These are phyloP conservation scores for Drosophila greeni DNA, from an alignment of 2,888 invertebrate species.

Conservation along the genomic window DNA sequence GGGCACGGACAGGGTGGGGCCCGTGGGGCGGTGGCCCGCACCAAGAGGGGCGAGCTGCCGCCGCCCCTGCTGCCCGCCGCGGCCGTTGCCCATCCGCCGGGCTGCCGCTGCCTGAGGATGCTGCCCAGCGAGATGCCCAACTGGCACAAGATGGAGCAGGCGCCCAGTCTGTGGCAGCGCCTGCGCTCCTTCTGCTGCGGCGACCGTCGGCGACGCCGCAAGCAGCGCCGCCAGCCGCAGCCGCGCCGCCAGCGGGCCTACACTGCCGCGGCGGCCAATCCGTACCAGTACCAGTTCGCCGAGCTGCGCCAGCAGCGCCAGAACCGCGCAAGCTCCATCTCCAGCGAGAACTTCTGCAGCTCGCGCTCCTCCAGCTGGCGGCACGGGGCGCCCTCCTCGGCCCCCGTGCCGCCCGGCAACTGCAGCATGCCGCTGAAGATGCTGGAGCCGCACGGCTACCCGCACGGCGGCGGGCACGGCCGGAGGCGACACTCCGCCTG, in stretches of 20 bases:
- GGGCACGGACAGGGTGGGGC: constrained; percentile 42
- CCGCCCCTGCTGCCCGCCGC: constrained; percentile 80
- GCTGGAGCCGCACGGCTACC: constrained; percentile 80
- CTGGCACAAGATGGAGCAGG: constrained; percentile 74
- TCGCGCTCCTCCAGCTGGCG: constrained; percentile 93
- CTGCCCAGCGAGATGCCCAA: constrained; percentile 78
- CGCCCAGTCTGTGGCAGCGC: constrained; percentile 74
- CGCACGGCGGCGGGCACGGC: constrained; percentile 58
- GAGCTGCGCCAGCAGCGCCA: constrained; percentile 86
- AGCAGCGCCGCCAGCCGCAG: constrained; percentile 60
- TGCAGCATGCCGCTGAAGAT: constrained; percentile 87
- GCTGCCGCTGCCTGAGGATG: constrained; percentile 80
- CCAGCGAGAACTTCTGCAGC: constrained; percentile 94
- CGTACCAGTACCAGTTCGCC: constrained; percentile 87
- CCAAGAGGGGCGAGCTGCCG: constrained; percentile 87
- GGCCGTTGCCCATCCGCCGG: constrained; percentile 77
- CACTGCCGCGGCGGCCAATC: constrained; percentile 81
- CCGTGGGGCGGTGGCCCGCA: constrained; percentile 87
- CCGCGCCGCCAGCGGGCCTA: constrained; percentile 67
- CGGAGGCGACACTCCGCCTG: constrained; percentile 91
- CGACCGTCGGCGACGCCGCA: constrained; percentile 47
- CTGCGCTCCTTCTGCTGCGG: constrained; percentile 72
- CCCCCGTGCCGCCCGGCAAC: constrained; percentile 53
- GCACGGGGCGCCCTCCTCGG: constrained; percentile 82
- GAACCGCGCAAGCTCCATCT: constrained; percentile 89